Base-by-base conservation (phyloP, 2,113 vertebrate species). In the Arenaria interpres region DNA sequence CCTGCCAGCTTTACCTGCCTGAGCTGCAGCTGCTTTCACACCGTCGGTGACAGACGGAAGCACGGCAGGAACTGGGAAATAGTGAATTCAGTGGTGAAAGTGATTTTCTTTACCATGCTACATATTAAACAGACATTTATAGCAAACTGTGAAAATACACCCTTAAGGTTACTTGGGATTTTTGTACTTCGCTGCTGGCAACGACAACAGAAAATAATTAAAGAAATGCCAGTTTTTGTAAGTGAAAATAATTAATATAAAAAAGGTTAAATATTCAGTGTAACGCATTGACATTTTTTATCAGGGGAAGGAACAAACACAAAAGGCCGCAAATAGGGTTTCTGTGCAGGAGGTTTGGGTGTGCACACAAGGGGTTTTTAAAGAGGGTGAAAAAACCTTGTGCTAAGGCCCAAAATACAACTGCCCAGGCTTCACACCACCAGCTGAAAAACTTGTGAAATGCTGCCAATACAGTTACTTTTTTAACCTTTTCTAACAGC, bases 181-280 rank as follows among this genome's bases (percentile, higher is more conserved):
- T 80, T 77, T 62, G 74, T 30, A 63, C 86, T 88, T 69, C 12
- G 67, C 90, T 1, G 71, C 95, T 76, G 92, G 87, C 93, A 88
- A 71, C 72, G 63, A 25, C 10, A 72, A 72, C 59, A 41, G 56
- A 51, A 62, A 60, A 35, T 39, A 39, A 35, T 19, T 19, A 56
- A 82, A 94, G 90, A 90, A 89, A 85, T 5, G 60, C 80, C 86
- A 95, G 79, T 7, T 68, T 72, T 33, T 46, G 10, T n/a, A 71
- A 94, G 81, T 79, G 78, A 91, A 96, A 95, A 67, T 39, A 75
- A 69, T 91, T 76, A 72, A 78, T 82, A 92, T 24, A 57, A 93
- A 93, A 67, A 73, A 68, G 69, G 80, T 75, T 89, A 88, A 79
- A 41, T 76, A 71, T 11, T 71, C 85, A 72, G 57, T 62, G 69